These are phyloP conservation scores for Chymomyza caudatula DNA, from an alignment of 2,888 invertebrate genomes.

Conservation along the genomic window DNA sequence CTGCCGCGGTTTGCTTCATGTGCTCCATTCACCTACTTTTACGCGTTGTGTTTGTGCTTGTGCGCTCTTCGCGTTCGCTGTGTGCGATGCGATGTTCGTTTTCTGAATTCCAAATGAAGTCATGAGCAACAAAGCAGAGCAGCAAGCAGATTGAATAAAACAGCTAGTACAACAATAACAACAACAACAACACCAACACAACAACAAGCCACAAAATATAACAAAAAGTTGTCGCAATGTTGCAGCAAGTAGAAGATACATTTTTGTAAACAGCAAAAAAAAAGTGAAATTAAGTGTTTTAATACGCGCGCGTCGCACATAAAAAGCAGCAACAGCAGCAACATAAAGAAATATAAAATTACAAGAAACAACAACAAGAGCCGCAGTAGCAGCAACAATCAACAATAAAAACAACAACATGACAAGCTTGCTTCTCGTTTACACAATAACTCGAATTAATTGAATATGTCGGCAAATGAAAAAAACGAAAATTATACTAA, in stretches of 20 bases:
- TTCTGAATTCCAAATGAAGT: conserved; percentile 72
- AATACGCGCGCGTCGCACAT: conserved; percentile 36
- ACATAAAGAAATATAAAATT: conserved; percentile 9
- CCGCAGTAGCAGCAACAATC: conserved; percentile 22
- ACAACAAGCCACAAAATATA: conserved; percentile 25
- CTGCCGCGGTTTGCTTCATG: conserved; percentile 44
- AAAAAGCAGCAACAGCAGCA: conserved; percentile 24
- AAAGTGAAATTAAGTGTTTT: conserved; percentile 70
- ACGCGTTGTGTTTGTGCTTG: conserved; percentile 43
- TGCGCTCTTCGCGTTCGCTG: conserved; percentile 50
- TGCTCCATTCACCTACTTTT: conserved; percentile 76
- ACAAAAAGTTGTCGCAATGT: conserved; percentile 62
- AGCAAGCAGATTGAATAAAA: conserved; percentile 45
- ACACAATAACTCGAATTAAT: conserved; percentile 69
- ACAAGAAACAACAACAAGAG: conserved; percentile 3
- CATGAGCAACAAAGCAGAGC: conserved; percentile 52
- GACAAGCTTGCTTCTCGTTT: conserved; percentile 67
- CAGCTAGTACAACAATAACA: conserved; percentile 11
- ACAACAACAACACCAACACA: conserved; percentile 29
- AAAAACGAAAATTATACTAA: conserved; percentile 57
- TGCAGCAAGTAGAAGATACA: conserved; percentile 50
- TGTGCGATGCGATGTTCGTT: conserved; percentile 63
- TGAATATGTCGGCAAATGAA: conserved; percentile 69
- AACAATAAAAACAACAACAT: conserved; percentile 39
- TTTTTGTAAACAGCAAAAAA: conserved; percentile 33